Evolutionary conservation across 2,113 vertebrate genomes (phyloP), one percentile per base, ranked within the genome.

Genomic region (Dicerorhinus sumatrensis): DNA sequence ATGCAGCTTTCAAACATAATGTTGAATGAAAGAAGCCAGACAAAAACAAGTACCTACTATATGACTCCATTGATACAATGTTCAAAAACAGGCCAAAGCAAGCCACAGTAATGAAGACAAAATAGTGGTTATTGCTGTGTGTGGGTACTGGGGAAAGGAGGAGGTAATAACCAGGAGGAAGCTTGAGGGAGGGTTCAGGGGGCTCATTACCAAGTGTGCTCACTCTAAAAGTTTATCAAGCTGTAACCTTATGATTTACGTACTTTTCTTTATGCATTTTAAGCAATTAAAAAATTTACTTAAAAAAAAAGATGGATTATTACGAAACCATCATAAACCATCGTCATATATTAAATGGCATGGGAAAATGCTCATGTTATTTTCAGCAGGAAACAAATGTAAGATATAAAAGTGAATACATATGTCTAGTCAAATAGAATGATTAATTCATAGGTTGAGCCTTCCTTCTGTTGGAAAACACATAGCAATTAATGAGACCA

Each of bases 341-440:
- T n/a, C n/a, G n/a, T n/a, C n/a, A n/a, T 91, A 36, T 79, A 97
- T 83, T 84, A 91, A 94, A 72, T 60, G 46, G 13, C 70, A 33
- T 58, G 76, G 31, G 51, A 91, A 93, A 96, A 87, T 51, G 36
- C 36, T 80, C 51, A 21, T 67, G 48, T 69, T 90, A 20, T 60
- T 95, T 95, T 60, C 56, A 81, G 62, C 84, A 70, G 4, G 51
- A 89, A 88, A 70, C 73, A 92, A 79, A 63, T 36, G 10, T 69
- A 82, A 94, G 48, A 56, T 65, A 75, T 80, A 75, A 90, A 93
- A 95, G 33, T 93, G 56, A 95, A 77, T 39, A 72, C 46, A 89
- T 46, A 67, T 81, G 27, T 81, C 65, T 12, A 39, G 27, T 82
- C 42, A 79, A 95, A 56, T 10, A 18, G 8, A 89, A 97, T 67